These are phyloP conservation scores for Chionodraco myersi DNA, from an alignment of 2,113 vertebrate species.

Conservation along the genomic window DNA sequence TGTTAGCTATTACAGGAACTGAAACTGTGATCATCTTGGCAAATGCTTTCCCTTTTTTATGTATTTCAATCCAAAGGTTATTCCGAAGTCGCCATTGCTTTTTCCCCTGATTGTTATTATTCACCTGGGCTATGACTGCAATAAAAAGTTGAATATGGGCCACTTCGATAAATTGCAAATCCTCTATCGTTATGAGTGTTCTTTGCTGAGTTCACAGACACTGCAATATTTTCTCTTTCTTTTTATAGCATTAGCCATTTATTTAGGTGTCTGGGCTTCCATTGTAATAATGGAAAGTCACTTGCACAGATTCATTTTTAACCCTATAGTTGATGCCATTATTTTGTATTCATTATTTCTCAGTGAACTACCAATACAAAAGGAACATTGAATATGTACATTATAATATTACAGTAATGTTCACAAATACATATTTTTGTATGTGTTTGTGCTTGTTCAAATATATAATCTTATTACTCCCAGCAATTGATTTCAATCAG, in stretches of 20 bases:
- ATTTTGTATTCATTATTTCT: no score
- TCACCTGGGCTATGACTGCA: neutral
- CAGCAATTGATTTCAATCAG: neutral
- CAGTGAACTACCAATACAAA: no score
- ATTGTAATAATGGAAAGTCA: neutral
- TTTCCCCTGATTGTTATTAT: neutral
- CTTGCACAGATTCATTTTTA: neutral
- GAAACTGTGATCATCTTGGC: neutral
- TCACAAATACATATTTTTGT: no score
- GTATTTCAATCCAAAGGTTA: neutral
- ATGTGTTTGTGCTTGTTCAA: no score
- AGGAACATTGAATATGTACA: no score
- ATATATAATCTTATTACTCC: neutral
- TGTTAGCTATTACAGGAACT: neutral
- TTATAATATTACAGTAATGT: no score
- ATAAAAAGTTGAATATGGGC: neutral
- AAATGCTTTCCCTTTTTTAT: neutral
- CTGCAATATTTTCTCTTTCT: neutral
- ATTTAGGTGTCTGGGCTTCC: neutral
- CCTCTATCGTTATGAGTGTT: no score
- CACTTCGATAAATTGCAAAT: neutral
- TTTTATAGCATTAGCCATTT: constrained; percentile 6
- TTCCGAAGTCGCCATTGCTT: neutral
- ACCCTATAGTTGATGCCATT: neutral
- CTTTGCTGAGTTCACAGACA: neutral